Evolutionary conservation across 1,140 invertebrate genomes (phyloP).

Genomic region (Bathynomus jamesi): DNA sequence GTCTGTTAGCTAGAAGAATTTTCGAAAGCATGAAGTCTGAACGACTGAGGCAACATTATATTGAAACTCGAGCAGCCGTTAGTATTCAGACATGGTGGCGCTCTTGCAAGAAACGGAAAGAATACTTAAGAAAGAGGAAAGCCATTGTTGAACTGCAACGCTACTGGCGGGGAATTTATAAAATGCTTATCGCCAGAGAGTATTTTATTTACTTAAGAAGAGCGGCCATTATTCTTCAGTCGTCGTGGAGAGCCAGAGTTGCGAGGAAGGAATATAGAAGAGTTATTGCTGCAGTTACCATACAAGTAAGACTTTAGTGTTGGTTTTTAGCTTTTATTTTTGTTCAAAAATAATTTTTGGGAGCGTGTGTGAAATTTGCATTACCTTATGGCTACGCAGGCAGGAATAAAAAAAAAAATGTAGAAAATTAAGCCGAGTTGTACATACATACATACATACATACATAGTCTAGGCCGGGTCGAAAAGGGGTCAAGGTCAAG

Average conservation of each 20-base stretch:
- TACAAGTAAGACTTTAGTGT: slow-evolving; percentile 30
- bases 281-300: slow-evolving; percentile 18
- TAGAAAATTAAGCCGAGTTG: not conserved
- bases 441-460: no score
- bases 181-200: slow-evolving; percentile 17
- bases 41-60: no score
- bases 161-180: slow-evolving; percentile 25
- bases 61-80: slow-evolving; percentile 10
- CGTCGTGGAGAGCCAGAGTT: slow-evolving; percentile 18
- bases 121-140: no score
- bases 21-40: no score
- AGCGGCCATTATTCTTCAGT: slow-evolving; percentile 25
- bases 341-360: no score
- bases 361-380: no score
- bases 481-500: no score
- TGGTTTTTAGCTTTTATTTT: no score
- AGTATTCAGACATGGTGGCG: slow-evolving; percentile 26
- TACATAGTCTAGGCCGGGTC: no score
- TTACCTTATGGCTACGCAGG: no score
- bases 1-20: slow-evolving; percentile 16
- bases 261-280: slow-evolving; percentile 1
- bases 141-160: slow-evolving; percentile 22
- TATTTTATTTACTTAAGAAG: slow-evolving; percentile 26
- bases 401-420: not conserved
- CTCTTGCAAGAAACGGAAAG: no score